Conservation (phyloP, 2,113 vertebrate genomes). For the Eolophus roseicapilla region DNA sequence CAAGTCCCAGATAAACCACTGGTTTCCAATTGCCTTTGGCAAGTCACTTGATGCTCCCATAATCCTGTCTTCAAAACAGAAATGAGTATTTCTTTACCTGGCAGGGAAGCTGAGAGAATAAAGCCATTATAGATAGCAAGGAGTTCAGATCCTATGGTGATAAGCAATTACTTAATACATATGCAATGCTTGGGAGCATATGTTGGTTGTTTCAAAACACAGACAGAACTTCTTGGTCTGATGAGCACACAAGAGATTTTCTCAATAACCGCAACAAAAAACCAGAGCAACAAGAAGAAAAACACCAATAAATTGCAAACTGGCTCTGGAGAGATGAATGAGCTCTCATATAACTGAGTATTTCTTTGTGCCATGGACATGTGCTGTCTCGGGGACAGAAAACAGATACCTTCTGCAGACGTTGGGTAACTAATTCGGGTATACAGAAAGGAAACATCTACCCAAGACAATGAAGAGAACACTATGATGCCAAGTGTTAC, state of each 20-base stretch:
- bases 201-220: not conserved
- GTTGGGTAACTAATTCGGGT: not conserved
- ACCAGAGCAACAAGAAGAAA: not conserved
- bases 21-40: not conserved
- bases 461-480: not conserved
- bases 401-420: not conserved
- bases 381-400: not conserved
- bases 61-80: not conserved
- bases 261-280: not conserved
- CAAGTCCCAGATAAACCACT: not conserved
- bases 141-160: conserved; percentile 1
- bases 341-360: not conserved
- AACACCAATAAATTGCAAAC: not conserved
- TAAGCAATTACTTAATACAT: conserved; percentile 12
- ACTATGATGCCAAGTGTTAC: not conserved
- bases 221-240: not conserved
- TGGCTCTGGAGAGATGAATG: not conserved
- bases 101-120: not conserved
- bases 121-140: not conserved
- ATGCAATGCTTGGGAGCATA: not conserved
- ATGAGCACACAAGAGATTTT: not conserved
- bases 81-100: not conserved
- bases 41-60: not conserved
- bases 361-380: not conserved
- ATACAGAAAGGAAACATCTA: not conserved